Base-by-base conservation (phyloP, 2,113 vertebrate species). In the Euleptes europaea region DNA sequence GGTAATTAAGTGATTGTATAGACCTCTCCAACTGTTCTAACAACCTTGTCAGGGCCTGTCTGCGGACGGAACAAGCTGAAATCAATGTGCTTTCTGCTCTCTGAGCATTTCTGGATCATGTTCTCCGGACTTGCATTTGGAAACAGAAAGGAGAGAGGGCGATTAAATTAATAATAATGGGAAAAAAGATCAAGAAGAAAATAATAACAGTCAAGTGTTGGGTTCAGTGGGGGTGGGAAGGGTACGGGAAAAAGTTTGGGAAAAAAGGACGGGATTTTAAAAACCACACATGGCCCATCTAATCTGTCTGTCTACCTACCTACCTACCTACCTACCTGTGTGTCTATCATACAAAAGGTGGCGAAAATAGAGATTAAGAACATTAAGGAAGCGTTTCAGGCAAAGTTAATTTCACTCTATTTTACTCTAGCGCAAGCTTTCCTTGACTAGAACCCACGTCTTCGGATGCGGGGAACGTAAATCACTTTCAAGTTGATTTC, bases 1-100 rank as follows among this genome's bases (percentile, higher is more conserved):
- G 97, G 97, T 99, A 98, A 99, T 99, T 98, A 99, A 98, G 98
- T 97, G 97, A 97, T 98, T 98, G 98, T 98, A 98, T 95, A 97
- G 97, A 97, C 97, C 97, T 96, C 97, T 97, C 97, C 95, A 95
- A 97, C 97, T 97, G 97, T 96, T 98, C 97, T 97, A 98, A 98
- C 98, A 99, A 98, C 98, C 97, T 98, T 98, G 97, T 98, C 97
- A 97, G 97, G 97, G 97, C 97, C 98, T 96, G 97, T 97, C 97
- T 97, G 96, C 94, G 95, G 98, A 97, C 97, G 94, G 96, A 98
- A 96, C 97, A 96, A 95, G 96, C 95, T 96, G 96, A 96, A 97
- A 98, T 99, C 97, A 98, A 98, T 98, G 98, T 97, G 97, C 96
- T 97, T 97, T 94, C 93, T 96, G 94, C 96, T 97, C 96, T 95